Evolutionary conservation across 1,140 invertebrate species (phyloP).

Genomic region (Aplysia californica): DNA sequence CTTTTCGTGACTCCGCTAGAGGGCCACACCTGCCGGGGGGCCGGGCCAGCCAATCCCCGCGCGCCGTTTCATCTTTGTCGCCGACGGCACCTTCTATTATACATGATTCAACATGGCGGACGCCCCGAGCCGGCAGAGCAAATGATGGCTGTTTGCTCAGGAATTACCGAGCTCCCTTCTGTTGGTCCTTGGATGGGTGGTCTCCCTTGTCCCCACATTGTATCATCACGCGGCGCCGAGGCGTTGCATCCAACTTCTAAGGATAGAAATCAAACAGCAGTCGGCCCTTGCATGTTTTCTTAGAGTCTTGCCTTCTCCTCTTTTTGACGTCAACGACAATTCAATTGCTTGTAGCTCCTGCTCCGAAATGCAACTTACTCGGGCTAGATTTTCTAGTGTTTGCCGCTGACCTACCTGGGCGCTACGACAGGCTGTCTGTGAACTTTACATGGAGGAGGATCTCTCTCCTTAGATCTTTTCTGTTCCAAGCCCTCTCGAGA

Average conservation of each 20-base stretch:
- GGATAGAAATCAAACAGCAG: constrained; percentile 15
- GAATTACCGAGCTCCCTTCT: not conserved
- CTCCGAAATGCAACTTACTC: too few relatives aligned
- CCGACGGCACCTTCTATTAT: not conserved
- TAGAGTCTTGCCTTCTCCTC: too few relatives aligned
- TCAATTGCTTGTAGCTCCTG: too few relatives aligned
- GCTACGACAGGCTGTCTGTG: too few relatives aligned
- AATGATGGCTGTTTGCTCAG: constrained; percentile 3
- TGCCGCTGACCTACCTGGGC: too few relatives aligned
- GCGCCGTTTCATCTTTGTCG: constrained; percentile 20
- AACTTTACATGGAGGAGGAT: too few relatives aligned
- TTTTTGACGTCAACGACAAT: too few relatives aligned
- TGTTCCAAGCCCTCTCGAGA: too few relatives aligned
- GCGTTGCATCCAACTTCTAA: constrained; percentile 6
- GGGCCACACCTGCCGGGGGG: constrained; percentile 13
- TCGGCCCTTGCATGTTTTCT: not conserved
- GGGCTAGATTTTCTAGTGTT: too few relatives aligned
- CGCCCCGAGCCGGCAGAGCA: not conserved
- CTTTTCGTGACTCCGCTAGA: constrained; percentile 8
- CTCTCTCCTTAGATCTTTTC: too few relatives aligned
- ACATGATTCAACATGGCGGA: not conserved
- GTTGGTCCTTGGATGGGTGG: constrained; percentile 12
- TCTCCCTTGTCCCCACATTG: constrained; percentile 18
- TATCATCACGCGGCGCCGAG: constrained; percentile 5
- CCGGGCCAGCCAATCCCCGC: not conserved